phyloP scores from a whole-genome alignment of 2,797 vertebrate species.

The Decapterus maruadsi region DNA sequence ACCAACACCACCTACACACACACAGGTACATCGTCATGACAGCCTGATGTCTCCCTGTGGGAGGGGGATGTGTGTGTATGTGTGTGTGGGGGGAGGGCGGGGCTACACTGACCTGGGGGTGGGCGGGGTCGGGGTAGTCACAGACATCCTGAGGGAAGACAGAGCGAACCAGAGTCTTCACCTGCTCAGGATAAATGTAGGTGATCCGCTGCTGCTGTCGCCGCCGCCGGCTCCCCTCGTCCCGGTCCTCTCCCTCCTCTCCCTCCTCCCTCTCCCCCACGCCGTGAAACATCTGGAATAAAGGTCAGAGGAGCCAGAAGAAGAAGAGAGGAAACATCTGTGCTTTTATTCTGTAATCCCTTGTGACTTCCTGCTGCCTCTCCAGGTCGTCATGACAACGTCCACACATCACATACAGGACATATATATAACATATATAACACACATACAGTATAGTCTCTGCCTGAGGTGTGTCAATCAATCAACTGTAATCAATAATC shows the following conservation, averaged over 20 bases:
- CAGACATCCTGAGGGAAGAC: constrained; percentile 77
- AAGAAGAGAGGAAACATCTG: background rate
- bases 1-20: constrained; percentile 65
- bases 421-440: no score
- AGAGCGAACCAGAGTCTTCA: constrained; percentile 79
- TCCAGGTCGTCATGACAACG: background rate
- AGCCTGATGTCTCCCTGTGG: no score
- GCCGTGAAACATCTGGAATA: constrained; percentile 61
- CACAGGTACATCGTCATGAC: background rate
- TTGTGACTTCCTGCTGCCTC: background rate
- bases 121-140: constrained; percentile 80
- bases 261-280: constrained; percentile 56
- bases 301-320: background rate
- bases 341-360: background rate
- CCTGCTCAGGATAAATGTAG: constrained; percentile 79
- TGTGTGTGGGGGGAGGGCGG: no score
- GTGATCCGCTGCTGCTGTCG: constrained; percentile 58
- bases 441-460: no score
- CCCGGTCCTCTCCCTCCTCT: no score
- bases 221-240: background rate
- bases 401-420: no score
- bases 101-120: no score
- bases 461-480: no score
- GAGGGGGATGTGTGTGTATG: no score
- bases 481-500: no score